These are phyloP conservation scores for Alauda arvensis DNA, from an alignment of 2,797 vertebrate species.

Conservation along the genomic window DNA sequence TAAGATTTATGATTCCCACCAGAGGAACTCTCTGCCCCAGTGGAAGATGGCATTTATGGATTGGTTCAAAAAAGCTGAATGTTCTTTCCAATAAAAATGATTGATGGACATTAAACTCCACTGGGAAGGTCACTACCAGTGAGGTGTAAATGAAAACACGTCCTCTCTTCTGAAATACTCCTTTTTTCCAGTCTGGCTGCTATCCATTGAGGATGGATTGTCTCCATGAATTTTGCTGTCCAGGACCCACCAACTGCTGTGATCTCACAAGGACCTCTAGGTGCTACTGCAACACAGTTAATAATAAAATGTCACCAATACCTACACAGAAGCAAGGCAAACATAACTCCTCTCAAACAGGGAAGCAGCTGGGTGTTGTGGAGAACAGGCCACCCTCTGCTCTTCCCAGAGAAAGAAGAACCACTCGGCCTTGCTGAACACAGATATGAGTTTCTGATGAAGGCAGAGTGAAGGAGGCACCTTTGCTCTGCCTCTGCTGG, in stretches of 20 bases:
- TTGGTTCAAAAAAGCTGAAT: neutral
- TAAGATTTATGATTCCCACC: neutral
- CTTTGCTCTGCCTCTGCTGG: neutral
- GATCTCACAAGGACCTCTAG: conserved; percentile 41
- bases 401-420: neutral
- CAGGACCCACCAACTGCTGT: neutral
- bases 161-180: neutral
- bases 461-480: neutral
- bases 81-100: neutral
- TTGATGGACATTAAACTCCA: neutral
- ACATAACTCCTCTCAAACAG: neutral
- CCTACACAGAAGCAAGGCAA: neutral
- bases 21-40: neutral
- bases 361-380: neutral
- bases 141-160: neutral
- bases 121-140: neutral
- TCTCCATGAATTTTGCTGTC: neutral
- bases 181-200: neutral
- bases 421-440: neutral
- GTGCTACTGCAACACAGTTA: conserved; percentile 37
- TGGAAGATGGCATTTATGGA: neutral
- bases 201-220: neutral
- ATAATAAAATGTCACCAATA: neutral
- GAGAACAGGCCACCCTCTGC: neutral
- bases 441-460: neutral